phyloP scores from a whole-genome alignment of 2,113 vertebrate species.

The Proteles cristata region DNA sequence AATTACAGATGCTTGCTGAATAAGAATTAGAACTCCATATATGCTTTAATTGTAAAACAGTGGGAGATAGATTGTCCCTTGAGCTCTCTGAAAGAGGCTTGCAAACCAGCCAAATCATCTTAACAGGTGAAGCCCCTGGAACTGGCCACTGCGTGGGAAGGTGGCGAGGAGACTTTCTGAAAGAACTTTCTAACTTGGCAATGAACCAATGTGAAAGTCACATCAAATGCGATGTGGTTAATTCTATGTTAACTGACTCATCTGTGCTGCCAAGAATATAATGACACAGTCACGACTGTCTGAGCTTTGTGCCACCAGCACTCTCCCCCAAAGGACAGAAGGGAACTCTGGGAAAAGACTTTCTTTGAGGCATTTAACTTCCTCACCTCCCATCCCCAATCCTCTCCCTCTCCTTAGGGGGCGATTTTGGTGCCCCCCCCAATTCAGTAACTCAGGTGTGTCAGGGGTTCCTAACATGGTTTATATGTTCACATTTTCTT shows the following conservation, averaged over 20 bases:
- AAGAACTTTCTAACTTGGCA: background rate
- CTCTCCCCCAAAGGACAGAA: background rate
- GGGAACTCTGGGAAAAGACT: background rate
- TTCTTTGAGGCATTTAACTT: background rate
- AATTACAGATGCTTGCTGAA: slow-evolving; percentile 67
- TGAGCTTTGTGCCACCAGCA: background rate
- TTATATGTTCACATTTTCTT: background rate
- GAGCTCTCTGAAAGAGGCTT: background rate
- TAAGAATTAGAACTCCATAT: slow-evolving; percentile 50
- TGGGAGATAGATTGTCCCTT: background rate
- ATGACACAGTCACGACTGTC: slow-evolving; percentile 20
- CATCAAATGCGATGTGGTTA: background rate
- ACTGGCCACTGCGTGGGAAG: background rate
- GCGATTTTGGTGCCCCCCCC: background rate
- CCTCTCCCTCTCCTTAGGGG: background rate
- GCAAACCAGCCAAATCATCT: background rate
- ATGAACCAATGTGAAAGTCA: slow-evolving; percentile 59
- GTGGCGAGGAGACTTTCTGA: background rate
- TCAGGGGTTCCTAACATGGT: background rate
- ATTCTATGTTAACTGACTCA: background rate
- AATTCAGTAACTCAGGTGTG: background rate
- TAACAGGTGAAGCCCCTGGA: background rate
- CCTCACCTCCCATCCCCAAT: background rate
- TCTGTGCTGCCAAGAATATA: background rate
- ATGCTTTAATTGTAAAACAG: slow-evolving; percentile 34